Evolutionary conservation across 2,113 vertebrate genomes (phyloP).

Genomic region (Chionomys nivalis): DNA sequence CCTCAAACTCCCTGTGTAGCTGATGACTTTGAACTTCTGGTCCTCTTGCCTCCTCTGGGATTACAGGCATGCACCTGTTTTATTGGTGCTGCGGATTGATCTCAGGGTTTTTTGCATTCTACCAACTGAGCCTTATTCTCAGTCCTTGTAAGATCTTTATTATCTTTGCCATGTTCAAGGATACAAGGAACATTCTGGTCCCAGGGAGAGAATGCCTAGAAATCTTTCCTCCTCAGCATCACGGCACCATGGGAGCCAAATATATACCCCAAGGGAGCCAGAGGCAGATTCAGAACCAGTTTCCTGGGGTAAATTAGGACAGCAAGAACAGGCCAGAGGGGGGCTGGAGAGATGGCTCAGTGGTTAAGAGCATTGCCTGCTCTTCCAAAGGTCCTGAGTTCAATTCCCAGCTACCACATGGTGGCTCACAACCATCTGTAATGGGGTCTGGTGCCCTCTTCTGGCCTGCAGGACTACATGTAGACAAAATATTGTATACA

Average conservation of each 20-base stretch:
- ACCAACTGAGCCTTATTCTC: not conserved
- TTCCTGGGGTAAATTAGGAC: not conserved
- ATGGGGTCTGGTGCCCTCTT: no score
- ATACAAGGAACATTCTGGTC: not conserved
- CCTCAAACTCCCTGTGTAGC: not conserved
- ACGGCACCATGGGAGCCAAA: not conserved
- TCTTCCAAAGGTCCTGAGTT: no score
- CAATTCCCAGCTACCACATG: no score
- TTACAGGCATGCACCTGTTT: not conserved
- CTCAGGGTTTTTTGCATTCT: not conserved
- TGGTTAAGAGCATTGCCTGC: no score
- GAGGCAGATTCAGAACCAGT: not conserved
- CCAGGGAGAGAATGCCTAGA: not conserved
- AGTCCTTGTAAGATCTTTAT: not conserved
- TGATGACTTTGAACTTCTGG: not conserved
- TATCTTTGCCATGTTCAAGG: not conserved
- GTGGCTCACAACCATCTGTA: no score
- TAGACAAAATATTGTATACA: no score
- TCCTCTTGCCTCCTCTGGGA: not conserved
- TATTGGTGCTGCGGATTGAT: not conserved
- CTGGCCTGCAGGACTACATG: no score
- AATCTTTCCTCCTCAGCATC: not conserved
- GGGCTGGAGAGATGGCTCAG: no score
- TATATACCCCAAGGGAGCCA: not conserved
- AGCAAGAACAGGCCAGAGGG: not conserved